Conservation (phyloP, 2,888 invertebrate genomes). For the Asteroscopus sphinx region DNA sequence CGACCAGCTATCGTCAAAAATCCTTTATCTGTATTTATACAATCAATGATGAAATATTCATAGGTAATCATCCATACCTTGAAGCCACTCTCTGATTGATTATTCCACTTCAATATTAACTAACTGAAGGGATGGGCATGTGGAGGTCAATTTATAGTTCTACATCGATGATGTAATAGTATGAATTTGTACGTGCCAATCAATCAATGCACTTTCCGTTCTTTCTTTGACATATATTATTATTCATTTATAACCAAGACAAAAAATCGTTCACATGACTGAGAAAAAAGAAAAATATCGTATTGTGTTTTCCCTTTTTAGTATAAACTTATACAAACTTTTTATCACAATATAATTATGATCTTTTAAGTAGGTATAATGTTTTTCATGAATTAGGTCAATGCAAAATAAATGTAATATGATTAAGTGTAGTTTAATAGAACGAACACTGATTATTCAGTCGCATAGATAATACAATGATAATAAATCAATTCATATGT, state of each 20-base stretch:
- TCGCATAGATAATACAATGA: constrained; percentile 33
- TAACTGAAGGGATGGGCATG: no score
- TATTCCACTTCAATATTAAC: no score
- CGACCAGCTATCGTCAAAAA: not conserved
- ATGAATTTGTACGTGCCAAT: no score
- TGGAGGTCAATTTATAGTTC: no score
- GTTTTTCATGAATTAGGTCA: constrained; percentile 31
- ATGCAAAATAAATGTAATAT: constrained; percentile 21
- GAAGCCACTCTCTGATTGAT: no score
- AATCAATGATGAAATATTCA: no score
- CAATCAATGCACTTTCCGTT: no score
- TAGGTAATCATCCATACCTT: no score
- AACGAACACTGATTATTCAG: constrained; percentile 19
- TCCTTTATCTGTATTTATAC: no score
- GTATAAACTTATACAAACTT: not conserved
- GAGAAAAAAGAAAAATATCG: not conserved
- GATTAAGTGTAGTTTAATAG: constrained; percentile 26
- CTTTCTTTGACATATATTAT: no score
- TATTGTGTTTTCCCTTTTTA: constrained; percentile 5
- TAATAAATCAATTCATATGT: constrained; percentile 47
- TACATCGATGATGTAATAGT: no score
- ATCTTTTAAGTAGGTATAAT: not conserved
- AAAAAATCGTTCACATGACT: not conserved
- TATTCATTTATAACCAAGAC: no score
- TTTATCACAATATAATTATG: not conserved